Conservation (phyloP, 2,113 vertebrate species). For the Phalacrocorax aristotelis region DNA sequence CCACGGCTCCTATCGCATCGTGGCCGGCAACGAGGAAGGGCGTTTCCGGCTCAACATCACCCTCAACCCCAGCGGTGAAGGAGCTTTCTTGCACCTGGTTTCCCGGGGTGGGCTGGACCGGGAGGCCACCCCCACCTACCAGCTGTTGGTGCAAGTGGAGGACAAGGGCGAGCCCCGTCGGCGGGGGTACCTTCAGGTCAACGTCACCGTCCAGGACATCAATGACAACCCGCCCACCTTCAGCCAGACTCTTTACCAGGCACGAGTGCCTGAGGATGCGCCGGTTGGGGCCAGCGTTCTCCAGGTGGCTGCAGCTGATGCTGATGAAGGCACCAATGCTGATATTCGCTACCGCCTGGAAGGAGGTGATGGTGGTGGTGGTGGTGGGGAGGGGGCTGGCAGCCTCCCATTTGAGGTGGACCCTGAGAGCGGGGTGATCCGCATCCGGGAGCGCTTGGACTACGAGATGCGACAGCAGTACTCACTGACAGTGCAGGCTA, state of each 20-base stretch:
- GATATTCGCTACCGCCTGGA: slow-evolving; percentile 91
- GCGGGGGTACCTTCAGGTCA: slow-evolving; percentile 93
- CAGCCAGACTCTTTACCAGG: slow-evolving; percentile 86
- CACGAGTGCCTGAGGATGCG: slow-evolving; percentile 88
- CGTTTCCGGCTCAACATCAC: slow-evolving; percentile 94
- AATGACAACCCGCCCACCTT: slow-evolving; percentile 96
- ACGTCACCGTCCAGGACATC: slow-evolving; percentile 94
- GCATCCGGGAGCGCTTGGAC: slow-evolving; percentile 88
- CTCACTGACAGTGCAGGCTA: slow-evolving; percentile 89
- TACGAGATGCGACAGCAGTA: slow-evolving; percentile 89
- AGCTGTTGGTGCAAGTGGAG: slow-evolving; percentile 91
- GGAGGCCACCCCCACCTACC: slow-evolving; percentile 86
- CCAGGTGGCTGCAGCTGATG: slow-evolving; percentile 88
- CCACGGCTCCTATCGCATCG: slow-evolving; percentile 92
- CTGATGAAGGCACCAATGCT: slow-evolving; percentile 92
- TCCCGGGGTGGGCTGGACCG: slow-evolving; percentile 92
- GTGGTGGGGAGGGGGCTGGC: slow-evolving; percentile 55
- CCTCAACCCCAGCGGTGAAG: slow-evolving; percentile 96
- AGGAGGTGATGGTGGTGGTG: slow-evolving; percentile 51
- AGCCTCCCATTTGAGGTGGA: slow-evolving; percentile 91
- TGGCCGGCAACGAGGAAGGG: slow-evolving; percentile 89
- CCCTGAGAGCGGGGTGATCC: slow-evolving; percentile 87
- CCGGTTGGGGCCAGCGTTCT: slow-evolving; percentile 89
- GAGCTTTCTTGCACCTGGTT: slow-evolving; percentile 94
- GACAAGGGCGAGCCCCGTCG: slow-evolving; percentile 92